Evolutionary conservation across 1,140 invertebrate genomes (phyloP).

Genomic region (Plodia interpunctella): DNA sequence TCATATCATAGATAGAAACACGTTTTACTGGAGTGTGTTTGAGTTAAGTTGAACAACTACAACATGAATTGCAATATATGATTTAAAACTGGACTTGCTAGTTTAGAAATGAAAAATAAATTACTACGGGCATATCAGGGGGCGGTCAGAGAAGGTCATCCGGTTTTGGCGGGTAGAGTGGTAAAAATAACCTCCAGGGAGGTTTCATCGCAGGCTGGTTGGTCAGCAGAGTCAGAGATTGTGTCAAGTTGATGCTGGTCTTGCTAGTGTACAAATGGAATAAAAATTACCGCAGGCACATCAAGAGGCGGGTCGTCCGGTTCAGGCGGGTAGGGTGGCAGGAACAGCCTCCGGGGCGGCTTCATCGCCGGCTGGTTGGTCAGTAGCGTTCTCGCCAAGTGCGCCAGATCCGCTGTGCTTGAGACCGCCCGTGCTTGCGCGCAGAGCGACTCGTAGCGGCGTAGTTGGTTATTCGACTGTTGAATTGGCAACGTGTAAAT

Average conservation of each 20-base stretch:
- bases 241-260: constrained; percentile 67
- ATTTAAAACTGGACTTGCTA: too few relatives aligned
- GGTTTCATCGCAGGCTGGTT: constrained; percentile 77
- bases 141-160: constrained; percentile 66
- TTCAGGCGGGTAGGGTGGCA: constrained; percentile 80
- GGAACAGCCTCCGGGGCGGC: constrained; percentile 81
- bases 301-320: constrained; percentile 65
- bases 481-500: constrained; percentile 19
- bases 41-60: too few relatives aligned
- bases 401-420: constrained; percentile 82
- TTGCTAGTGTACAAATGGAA: too few relatives aligned
- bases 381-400: constrained; percentile 84
- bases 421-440: constrained; percentile 84
- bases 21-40: too few relatives aligned
- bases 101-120: background rate
- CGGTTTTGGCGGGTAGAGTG: constrained; percentile 78
- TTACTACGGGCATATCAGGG: constrained; percentile 60
- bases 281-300: constrained; percentile 50
- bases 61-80: too few relatives aligned
- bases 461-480: constrained; percentile 85
- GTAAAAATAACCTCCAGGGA: constrained; percentile 81
- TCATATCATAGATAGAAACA: too few relatives aligned
- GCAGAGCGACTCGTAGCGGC: constrained; percentile 86
- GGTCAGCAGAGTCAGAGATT: constrained; percentile 50
- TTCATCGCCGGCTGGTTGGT: constrained; percentile 76